phyloP scores from a whole-genome alignment of 2,797 vertebrate genomes.

The Xiphorhynchus erythropygius region DNA sequence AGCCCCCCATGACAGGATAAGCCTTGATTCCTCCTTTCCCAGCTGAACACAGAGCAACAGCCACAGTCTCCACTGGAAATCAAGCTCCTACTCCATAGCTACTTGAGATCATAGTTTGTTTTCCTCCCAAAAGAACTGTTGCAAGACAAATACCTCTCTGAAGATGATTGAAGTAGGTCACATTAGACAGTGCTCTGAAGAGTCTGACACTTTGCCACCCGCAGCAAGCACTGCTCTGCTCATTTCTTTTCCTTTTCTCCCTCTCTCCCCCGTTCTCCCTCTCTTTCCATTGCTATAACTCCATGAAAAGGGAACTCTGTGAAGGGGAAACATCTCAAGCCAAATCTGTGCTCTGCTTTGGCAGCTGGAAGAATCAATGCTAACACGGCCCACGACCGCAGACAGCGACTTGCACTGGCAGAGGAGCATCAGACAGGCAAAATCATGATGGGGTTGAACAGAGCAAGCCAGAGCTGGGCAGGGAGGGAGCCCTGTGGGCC shows the following conservation, averaged over 20 bases:
- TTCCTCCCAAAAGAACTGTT: slow-evolving; percentile 62
- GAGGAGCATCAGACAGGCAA: not conserved
- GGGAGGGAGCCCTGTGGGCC: not conserved
- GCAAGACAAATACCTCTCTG: slow-evolving; percentile 59
- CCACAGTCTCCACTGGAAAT: not conserved
- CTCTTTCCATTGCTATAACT: not conserved
- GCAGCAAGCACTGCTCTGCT: not conserved
- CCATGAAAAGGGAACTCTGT: not conserved
- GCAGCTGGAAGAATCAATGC: slow-evolving; percentile 42
- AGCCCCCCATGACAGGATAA: not conserved
- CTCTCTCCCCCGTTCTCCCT: not conserved
- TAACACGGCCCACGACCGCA: not conserved
- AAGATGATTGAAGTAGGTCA: slow-evolving; percentile 55
- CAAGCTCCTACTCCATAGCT: slow-evolving; percentile 26
- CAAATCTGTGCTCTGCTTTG: not conserved
- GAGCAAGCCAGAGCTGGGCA: not conserved
- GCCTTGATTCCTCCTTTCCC: not conserved
- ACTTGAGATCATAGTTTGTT: slow-evolving; percentile 54
- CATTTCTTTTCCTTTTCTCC: not conserved
- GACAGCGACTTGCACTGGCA: not conserved
- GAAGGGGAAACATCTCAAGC: slow-evolving; percentile 17
- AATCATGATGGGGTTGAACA: not conserved
- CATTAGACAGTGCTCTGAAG: not conserved
- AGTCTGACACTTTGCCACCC: slow-evolving; percentile 1
- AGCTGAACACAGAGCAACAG: not conserved